These are phyloP conservation scores for Druceiella hillmani DNA, from an alignment of 2,888 invertebrate genomes.

Conservation along the genomic window DNA sequence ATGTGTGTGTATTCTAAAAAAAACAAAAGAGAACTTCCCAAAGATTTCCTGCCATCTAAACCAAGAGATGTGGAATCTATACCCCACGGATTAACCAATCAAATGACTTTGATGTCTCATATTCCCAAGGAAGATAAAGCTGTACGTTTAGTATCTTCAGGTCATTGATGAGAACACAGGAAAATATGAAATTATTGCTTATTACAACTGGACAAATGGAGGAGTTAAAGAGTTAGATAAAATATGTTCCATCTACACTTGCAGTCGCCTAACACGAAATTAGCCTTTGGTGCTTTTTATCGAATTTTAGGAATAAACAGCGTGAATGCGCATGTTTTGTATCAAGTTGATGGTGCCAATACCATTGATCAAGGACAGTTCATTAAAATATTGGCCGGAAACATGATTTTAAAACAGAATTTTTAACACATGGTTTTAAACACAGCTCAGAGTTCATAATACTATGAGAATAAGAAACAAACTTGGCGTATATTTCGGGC, in stretches of 20 bases:
- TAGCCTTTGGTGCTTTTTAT: not conserved
- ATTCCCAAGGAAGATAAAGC: not conserved
- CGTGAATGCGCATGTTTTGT: slow-evolving; percentile 1
- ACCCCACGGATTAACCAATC: not conserved
- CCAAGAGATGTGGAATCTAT: too few species aligned
- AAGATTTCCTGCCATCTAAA: not conserved
- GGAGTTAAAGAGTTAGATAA: not conserved
- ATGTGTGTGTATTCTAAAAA: too few species aligned
- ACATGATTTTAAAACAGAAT: not conserved
- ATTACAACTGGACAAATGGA: too few species aligned
- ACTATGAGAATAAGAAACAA: not conserved
- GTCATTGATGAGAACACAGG: not conserved
- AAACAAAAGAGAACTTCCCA: not conserved
- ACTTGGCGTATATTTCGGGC: not conserved
- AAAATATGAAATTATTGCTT: not conserved
- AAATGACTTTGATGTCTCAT: slow-evolving; percentile 1
- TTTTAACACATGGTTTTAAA: too few species aligned
- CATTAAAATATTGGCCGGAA: not conserved
- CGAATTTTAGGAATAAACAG: not conserved
- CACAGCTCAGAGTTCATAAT: slow-evolving; percentile 1
- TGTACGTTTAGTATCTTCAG: not conserved
- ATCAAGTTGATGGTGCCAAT: not conserved
- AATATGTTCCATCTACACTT: not conserved
- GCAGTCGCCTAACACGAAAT: not conserved
- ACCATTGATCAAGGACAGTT: slow-evolving; percentile 1